Percentiles rank a stretch among this genome's conserved stretches.
Conservation (phyloP, 1,140 invertebrate genomes). For the Lethrus apterus region DNA sequence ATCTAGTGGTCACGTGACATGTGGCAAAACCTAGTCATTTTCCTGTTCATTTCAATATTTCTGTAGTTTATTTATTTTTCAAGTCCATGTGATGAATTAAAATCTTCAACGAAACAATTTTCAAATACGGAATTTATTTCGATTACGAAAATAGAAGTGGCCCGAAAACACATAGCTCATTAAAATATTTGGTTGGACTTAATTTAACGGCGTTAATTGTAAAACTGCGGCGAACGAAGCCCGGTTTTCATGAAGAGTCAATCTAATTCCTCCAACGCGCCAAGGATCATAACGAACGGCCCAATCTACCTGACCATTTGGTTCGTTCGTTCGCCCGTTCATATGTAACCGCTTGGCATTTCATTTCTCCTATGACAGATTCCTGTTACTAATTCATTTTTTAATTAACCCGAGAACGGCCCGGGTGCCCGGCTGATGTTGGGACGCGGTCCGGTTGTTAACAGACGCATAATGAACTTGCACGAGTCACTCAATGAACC, state of each 20-base stretch:
- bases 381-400: slow-evolving; percentile 39
- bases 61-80: too few relatives aligned
- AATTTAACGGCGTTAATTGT: slow-evolving; percentile 33
- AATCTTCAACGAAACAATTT: too few relatives aligned
- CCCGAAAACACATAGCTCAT: slow-evolving; percentile 29
- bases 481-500: too few relatives aligned
- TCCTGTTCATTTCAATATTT: too few relatives aligned
- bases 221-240: slow-evolving; percentile 6
- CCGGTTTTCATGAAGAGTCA: slow-evolving; percentile 25
- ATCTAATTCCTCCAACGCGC: slow-evolving; percentile 26
- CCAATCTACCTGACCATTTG: slow-evolving; percentile 27
- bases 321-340: slow-evolving; percentile 15
- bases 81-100: too few relatives aligned
- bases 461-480: slow-evolving; percentile 15
- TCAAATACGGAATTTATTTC: too few relatives aligned
- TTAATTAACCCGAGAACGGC: slow-evolving; percentile 33
- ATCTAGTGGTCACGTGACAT: too few relatives aligned
- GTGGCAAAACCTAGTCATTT: too few relatives aligned
- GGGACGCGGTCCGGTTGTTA: slow-evolving; percentile 19
- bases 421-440: slow-evolving; percentile 24
- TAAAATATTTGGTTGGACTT: slow-evolving; percentile 33
- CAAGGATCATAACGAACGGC: slow-evolving; percentile 16
- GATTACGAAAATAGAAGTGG: neutral
- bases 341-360: slow-evolving; percentile 35
- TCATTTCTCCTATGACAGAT: slow-evolving; percentile 38